Conservation (phyloP, 2,113 vertebrate species). For the Rhabdornis inornatus region DNA sequence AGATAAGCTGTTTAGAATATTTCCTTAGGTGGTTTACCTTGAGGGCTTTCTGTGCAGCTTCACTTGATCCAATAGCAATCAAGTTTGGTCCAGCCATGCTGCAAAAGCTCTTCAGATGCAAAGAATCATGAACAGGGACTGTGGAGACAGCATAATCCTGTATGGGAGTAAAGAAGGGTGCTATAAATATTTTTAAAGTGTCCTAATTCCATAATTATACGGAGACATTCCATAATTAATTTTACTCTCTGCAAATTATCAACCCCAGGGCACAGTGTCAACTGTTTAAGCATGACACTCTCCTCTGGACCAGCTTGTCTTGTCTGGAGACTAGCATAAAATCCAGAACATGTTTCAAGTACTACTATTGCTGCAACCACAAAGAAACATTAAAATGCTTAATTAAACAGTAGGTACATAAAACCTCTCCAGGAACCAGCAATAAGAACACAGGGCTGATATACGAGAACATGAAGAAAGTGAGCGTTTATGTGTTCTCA, state of each 20-base stretch:
- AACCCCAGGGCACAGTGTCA: background rate
- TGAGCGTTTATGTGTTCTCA: background rate
- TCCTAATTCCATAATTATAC: background rate
- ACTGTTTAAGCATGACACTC: background rate
- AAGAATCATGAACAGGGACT: constrained; percentile 81
- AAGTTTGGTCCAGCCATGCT: constrained; percentile 97
- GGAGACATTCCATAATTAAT: background rate
- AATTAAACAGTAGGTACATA: background rate
- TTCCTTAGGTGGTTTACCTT: constrained; percentile 78
- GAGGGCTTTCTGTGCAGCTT: constrained; percentile 91
- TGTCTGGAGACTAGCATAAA: background rate
- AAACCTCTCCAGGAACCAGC: background rate
- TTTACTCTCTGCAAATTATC: background rate
- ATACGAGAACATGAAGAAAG: background rate
- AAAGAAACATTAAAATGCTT: background rate
- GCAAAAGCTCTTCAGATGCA: constrained; percentile 97
- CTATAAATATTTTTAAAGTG: background rate
- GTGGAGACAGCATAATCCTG: constrained; percentile 94
- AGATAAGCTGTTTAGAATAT: background rate
- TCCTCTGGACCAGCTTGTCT: background rate
- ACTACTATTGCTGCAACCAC: background rate
- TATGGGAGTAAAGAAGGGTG: constrained; percentile 19
- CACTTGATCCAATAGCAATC: constrained; percentile 91
- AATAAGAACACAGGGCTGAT: background rate
- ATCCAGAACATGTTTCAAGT: background rate